Evolutionary conservation across 2,797 vertebrate species (phyloP).

Genomic region (Alcedo atthis): DNA sequence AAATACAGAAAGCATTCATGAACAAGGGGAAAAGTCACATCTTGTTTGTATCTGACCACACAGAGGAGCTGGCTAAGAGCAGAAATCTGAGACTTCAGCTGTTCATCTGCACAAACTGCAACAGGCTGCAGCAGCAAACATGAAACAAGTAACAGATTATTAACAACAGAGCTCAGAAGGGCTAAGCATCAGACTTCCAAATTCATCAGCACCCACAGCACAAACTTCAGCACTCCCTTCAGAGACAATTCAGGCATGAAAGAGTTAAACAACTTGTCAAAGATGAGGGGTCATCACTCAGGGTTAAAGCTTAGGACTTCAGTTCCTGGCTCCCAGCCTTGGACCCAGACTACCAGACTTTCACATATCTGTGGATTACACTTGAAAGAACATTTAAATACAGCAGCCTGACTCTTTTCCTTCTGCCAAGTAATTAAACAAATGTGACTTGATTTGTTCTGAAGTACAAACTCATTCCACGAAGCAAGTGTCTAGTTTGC

Average conservation of each 20-base stretch:
- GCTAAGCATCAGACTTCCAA: background rate
- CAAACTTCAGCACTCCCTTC: background rate
- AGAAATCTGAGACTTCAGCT: background rate
- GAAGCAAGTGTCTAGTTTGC: background rate
- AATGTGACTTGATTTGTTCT: conserved; percentile 8
- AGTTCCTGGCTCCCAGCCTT: conserved; percentile 17
- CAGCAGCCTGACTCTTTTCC: background rate
- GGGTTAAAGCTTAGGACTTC: background rate
- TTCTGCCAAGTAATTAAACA: conserved; percentile 35
- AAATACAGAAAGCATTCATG: background rate
- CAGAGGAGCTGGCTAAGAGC: background rate
- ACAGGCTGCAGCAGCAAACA: background rate
- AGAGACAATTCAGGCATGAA: background rate
- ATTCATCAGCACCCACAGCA: background rate
- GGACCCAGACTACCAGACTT: conserved; percentile 3
- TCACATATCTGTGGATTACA: background rate
- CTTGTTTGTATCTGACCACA: background rate
- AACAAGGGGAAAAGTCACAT: background rate
- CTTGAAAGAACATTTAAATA: conserved; percentile 26
- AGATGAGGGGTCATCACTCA: background rate
- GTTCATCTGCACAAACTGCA: background rate
- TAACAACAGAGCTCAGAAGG: background rate
- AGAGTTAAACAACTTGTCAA: background rate
- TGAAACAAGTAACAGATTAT: background rate
- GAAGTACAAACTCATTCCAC: conserved; percentile 5